A percentile compares a stretch with the other conserved stretches of the same genome.
phyloP scores from a whole-genome alignment of 2,113 vertebrate genomes.

The Tricholaema leucomelas region DNA sequence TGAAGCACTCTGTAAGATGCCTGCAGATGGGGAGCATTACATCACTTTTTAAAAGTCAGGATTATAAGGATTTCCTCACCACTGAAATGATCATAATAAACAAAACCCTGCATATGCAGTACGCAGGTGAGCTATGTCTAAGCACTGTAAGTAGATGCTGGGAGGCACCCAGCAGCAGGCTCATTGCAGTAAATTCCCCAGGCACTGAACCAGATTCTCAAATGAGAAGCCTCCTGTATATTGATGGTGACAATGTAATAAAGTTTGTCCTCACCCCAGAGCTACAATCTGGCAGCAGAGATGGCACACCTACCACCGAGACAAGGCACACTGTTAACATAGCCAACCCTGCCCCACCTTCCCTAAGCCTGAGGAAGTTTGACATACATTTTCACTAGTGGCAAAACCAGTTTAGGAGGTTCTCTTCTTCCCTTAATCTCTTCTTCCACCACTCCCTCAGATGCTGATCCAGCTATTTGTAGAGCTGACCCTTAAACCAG shows the following conservation, averaged over 20 bases:
- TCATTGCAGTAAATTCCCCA: neutral
- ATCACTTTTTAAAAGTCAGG: neutral
- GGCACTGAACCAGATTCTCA: neutral
- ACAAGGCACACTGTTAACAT: neutral
- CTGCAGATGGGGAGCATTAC: neutral
- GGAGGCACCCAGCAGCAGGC: neutral
- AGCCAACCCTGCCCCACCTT: neutral
- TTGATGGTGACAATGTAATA: neutral
- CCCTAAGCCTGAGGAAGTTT: neutral
- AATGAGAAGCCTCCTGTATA: neutral
- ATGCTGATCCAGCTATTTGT: neutral
- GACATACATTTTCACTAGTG: neutral
- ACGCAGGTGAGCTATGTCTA: neutral
- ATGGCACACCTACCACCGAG: neutral
- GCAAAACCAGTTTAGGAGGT: conserved; percentile 52
- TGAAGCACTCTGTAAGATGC: neutral
- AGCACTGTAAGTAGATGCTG: neutral
- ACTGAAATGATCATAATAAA: neutral
- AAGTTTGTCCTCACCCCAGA: neutral
- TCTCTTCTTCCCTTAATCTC: neutral
- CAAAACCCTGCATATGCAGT: neutral
- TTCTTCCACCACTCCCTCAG: neutral
- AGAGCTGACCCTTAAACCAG: neutral
- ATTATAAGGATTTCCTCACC: neutral
- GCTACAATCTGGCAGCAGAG: neutral